Evolutionary conservation across 2,797 vertebrate genomes (phyloP), one percentile per base, ranked within the genome.

Genomic region (Furcifer pardalis): DNA sequence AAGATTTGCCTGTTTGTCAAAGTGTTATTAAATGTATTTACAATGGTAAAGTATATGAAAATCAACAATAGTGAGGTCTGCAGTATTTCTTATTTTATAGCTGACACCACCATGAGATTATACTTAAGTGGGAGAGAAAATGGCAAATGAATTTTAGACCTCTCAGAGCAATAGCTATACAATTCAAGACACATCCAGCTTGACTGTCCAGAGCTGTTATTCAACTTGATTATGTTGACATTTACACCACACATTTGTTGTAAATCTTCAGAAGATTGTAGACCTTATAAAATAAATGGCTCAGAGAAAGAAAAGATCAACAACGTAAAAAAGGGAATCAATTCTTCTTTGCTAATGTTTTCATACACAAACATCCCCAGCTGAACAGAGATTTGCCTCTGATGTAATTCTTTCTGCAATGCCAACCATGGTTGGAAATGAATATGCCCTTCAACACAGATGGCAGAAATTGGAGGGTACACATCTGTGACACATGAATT

Each of bases 261-360:
- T 93, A 90, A 92, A 90, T 91, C 71, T 89, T 89, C 25, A 63
- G n/a, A 52, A 80, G 74, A 89, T 77, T 88, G 56, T 19, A 79
- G 0, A 0, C 13, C 40, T 46, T 92, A 84, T 79, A 66, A 76
- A 49, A 89, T 6, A 63, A 87, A 79, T 21, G 6, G 63, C 5
- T 44, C 68, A 62, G 86, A 89, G 9, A 59, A 15, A 59, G 83
- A 84, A 86, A 84, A 74, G 72, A 72, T 68, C 2, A 52, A 25
- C 69, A 84, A 63, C 69, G 81, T 30, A 73, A 84, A 86, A 32
- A 32, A 27, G 40, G 37, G 46, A 79, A 79, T 30, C 44, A 23
- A 72, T 71, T 42, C 65, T 83, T 83, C 69, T 84, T 32, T 81
- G 37, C 40, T 59, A 77, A 25, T 32, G 19, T 40, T 69, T 83